A percentile compares a stretch with the other conserved stretches of the same genome.
Evolutionary conservation across 2,797 vertebrate genomes (phyloP).

Genomic region (Anniella stebbinsi): DNA sequence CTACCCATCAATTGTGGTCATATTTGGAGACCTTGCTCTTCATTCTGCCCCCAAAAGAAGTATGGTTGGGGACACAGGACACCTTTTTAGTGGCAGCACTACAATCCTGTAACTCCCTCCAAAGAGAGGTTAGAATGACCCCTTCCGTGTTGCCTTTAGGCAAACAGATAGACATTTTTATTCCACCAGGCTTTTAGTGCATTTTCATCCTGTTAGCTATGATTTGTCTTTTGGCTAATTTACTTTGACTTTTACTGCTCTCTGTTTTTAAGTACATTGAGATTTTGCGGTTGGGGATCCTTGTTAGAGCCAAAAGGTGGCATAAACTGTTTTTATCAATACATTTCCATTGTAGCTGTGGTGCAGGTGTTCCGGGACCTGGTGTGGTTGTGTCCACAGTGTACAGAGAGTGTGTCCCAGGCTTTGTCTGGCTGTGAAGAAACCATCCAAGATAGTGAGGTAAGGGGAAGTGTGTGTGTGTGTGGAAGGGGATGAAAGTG

Average conservation of each 20-base stretch:
- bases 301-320: background rate
- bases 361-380: slow-evolving; percentile 93
- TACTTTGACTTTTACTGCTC: background rate
- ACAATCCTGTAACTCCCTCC: background rate
- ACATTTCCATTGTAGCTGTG: slow-evolving; percentile 82
- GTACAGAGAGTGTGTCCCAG: slow-evolving; percentile 84
- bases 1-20: background rate
- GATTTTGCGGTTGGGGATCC: background rate
- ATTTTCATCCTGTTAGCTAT: background rate
- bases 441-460: slow-evolving; percentile 90
- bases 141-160: background rate
- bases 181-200: background rate
- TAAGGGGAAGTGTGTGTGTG: slow-evolving; percentile 65
- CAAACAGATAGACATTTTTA: background rate
- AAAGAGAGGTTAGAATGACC: too few species aligned
- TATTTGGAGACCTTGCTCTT: background rate
- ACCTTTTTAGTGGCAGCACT: background rate
- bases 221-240: background rate
- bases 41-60: background rate
- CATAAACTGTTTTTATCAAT: background rate
- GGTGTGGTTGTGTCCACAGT: slow-evolving; percentile 94
- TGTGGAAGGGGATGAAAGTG: background rate
- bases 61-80: background rate
- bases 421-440: slow-evolving; percentile 90
- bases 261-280: background rate